Evolutionary conservation across 2,888 invertebrate species (phyloP), one percentile per base, ranked within the genome.

Genomic region (Ochropacha duplaris): DNA sequence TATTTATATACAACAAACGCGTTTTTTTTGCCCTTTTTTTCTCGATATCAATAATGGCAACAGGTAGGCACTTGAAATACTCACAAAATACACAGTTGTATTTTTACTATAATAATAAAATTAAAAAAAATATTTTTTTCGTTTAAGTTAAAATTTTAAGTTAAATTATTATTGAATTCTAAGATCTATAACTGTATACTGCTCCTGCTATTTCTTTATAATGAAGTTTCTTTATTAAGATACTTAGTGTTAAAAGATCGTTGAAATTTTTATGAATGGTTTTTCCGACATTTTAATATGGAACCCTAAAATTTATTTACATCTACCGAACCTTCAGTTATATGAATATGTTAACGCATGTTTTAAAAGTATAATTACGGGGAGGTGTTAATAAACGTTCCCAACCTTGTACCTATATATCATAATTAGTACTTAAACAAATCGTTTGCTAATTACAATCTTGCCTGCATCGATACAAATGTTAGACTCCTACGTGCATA

Each of bases 391-490:
- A 31, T 12, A 31, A 22, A 31, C 3, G 52, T 22, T 26, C 19
- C 22, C 14, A 19, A 52, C 52, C 52, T 52, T 31, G 31, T 52
- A n/a, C n/a, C n/a, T n/a, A 34, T 34, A 22, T 22, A 51, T 14
- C 63, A 69, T 71, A 71, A 67, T 67, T 71, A 63, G 22, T 22
- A 59, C 22, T 49, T 55, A 55, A 52, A 58, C 16, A 54, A 57
- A 54, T 58, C 61, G 62, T 72, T 63, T 54, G 57, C 66, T 80
- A 81, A 79, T 79, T 75, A 78, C 68, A 70, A 74, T 71, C 69
- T 63, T 60, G 71, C 71, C 68, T 67, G 51, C 44, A 49, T 55
- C 44, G 19, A 44, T 44, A 44, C 44, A 2, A 44, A 74, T 69
- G 69, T 66, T 65, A 59, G 65, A 71, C 72, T 69, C 70, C 66